Evolutionary conservation across 1,140 invertebrate species (phyloP), one percentile per base, ranked within the genome.

Genomic region (Megalonaias nervosa): DNA sequence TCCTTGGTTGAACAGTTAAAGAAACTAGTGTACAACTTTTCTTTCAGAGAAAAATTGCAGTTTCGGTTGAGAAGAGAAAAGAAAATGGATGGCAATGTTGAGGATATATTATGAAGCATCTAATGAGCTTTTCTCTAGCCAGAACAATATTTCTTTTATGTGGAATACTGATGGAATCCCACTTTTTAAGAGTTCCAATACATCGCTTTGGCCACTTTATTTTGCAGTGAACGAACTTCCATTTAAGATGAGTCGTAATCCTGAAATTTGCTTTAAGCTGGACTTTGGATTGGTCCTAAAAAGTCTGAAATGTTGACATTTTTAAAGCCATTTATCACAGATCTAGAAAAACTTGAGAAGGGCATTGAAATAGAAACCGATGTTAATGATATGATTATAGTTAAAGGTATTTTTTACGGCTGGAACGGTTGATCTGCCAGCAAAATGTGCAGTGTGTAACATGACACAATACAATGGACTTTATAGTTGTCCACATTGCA

Each of bases 201-300:
- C 71, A 16, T 64, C 64, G 23, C 57, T 80, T 58, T 80, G 79
- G 74, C 79, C 74, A 68, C 65, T 80, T 16, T 80, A 67, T 73
- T n/a, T 80, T 3, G 4, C 66, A 38, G 57, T 76, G 13, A 80
- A 80, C 64, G 79, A 80, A 64, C 48, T 80, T 12, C 67, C 74
- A 73, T 2, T 38, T 15, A 58, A 38, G 31, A 1, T 64, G 16
- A 23, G 79, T 59, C 75, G 75, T 65, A 23, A n/a, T 26, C 61
- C 59, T 59, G 69, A 62, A 69, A 80, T 31, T 67, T 69, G 57
- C 16, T 76, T 21, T 23, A 73, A 61, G 75, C 23, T 75, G 79
- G 26, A 26, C 26, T 1, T 26, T 26, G 26, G 79, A 74, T 76
- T 57, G 74, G 74, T 13, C 69, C 14, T 11, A 65, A 38, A 14